phyloP scores from a whole-genome alignment of 2,888 invertebrate species.

The Nymphalis urticae region DNA sequence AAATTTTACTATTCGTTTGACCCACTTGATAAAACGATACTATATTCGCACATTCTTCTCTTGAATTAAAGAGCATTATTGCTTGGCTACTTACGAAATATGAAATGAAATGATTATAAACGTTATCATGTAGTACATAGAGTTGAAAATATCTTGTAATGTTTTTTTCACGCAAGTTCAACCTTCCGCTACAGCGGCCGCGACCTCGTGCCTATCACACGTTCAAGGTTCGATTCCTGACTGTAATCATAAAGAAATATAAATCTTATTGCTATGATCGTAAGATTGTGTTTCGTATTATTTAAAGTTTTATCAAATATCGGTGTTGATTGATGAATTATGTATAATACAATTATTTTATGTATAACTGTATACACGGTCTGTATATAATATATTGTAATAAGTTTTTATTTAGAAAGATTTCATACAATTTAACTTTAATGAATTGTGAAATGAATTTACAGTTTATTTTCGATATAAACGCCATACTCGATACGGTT shows the following conservation, averaged over 20 bases:
- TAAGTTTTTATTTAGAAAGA: neutral
- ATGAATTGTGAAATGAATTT: no score
- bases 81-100: neutral
- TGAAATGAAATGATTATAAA: neutral
- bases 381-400: neutral
- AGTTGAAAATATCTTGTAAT: conserved; percentile 10
- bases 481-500: no score
- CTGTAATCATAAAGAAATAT: conserved; percentile 17
- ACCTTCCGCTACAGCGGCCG: conserved; percentile 59
- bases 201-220: conserved; percentile 72
- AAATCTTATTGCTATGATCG: conserved; percentile 2
- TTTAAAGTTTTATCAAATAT: neutral
- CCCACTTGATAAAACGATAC: conserved; percentile 39
- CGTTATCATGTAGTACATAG: conserved; percentile 9
- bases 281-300: conserved; percentile 14
- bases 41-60: conserved; percentile 17
- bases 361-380: neutral
- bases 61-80: conserved; percentile 12
- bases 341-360: neutral
- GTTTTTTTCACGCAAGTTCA: conserved; percentile 42
- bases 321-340: conserved; percentile 14
- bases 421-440: no score
- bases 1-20: conserved; percentile 44
- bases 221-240: conserved; percentile 68
- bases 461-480: no score